Percentiles rank a stretch among this genome's conserved stretches.
Conservation (phyloP, 2,797 vertebrate genomes). For the Hapalemur alaotrensis region DNA sequence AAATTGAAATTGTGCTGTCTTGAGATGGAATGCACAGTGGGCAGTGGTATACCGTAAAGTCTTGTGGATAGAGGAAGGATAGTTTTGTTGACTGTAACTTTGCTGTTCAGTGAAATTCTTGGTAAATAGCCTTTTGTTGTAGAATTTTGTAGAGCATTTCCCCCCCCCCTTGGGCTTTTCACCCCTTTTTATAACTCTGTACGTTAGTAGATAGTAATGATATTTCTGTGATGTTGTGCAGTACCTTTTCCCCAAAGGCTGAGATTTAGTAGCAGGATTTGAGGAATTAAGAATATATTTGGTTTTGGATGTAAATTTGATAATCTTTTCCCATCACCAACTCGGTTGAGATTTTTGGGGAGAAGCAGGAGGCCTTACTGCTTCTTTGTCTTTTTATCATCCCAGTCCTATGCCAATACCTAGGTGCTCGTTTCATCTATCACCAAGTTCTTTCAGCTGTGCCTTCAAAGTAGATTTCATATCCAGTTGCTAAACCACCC, state of each 20-base stretch:
- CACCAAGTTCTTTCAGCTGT: neutral
- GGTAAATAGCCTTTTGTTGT: constrained; percentile 5
- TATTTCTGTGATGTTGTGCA: neutral
- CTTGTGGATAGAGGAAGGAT: neutral
- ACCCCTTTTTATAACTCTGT: neutral
- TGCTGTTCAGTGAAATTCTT: neutral
- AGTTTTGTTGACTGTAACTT: constrained; percentile 20
- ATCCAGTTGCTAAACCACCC: neutral
- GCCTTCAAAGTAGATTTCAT: constrained; percentile 23
- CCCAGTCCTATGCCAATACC: neutral
- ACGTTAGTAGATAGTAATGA: neutral
- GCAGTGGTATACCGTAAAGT: neutral
- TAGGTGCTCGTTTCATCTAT: constrained; percentile 2
- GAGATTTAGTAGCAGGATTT: constrained; percentile 13
- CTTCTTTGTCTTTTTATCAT: constrained; percentile 24
- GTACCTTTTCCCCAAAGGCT: neutral
- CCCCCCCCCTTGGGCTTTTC: neutral
- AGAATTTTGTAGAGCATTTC: neutral
- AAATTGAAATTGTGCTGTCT: neutral
- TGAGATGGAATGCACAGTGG: neutral
- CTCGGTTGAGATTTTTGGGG: neutral
- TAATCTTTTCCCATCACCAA: neutral
- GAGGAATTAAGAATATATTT: constrained; percentile 13
- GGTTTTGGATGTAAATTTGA: neutral
- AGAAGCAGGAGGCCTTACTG: neutral